Conservation (phyloP, 2,113 vertebrate genomes). For the Channa maculata region DNA sequence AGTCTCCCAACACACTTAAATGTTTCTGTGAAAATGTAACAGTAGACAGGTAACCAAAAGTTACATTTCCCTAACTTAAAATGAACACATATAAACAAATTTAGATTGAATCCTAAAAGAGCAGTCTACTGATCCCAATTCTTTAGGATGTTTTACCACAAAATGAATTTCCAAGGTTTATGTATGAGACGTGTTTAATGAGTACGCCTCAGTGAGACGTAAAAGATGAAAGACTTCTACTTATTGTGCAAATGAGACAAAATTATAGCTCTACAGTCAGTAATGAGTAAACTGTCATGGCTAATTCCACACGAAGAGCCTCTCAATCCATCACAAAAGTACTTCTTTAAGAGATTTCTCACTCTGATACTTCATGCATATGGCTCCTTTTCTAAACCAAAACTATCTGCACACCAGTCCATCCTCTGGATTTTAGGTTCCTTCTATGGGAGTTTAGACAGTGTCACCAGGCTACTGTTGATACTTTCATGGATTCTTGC, state of each 20-base stretch:
- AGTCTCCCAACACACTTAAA: no score
- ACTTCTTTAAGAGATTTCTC: neutral
- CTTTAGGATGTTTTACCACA: neutral
- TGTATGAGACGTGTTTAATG: neutral
- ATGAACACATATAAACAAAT: no score
- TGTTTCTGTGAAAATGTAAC: no score
- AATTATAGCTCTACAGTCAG: neutral
- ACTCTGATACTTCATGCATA: neutral
- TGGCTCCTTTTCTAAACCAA: neutral
- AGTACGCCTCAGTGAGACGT: neutral
- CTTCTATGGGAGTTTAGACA: neutral
- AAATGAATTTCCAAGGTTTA: neutral
- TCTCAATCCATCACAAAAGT: neutral
- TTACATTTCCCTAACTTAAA: no score
- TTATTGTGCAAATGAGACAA: slow-evolving; percentile 13
- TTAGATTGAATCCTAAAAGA: no score
- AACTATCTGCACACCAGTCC: neutral
- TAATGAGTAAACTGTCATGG: neutral
- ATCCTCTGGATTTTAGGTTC: neutral
- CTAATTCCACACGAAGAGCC: neutral
- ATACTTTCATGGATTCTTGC: slow-evolving; percentile 24
- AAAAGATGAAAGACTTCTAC: neutral
- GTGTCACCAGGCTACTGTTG: neutral
- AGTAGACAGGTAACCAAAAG: no score
- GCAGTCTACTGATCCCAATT: no score